Percentiles rank a stretch among this genome's conserved stretches.
Evolutionary conservation across 1,140 invertebrate genomes (phyloP).

Genomic region (Propsilocerus akamusi): DNA sequence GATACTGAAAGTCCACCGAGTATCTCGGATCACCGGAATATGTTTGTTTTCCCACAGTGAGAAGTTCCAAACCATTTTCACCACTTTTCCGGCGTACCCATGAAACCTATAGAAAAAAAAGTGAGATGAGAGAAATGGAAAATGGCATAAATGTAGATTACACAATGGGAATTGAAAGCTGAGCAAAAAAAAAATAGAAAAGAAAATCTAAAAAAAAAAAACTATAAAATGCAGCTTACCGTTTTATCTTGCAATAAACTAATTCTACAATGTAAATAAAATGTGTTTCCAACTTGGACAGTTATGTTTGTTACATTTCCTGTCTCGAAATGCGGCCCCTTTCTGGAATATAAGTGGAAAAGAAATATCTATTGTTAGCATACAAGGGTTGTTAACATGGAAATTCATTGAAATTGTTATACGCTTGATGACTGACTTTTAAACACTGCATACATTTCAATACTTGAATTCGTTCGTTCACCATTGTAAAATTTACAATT

Average conservation of each 20-base stretch:
- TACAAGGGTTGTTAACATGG: too few species aligned
- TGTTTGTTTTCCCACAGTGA: constrained; percentile 46
- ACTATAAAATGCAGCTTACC: constrained; percentile 31
- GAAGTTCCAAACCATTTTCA: constrained; percentile 36
- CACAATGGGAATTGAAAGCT: background rate
- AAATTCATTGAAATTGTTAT: too few species aligned
- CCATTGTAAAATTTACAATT: too few species aligned
- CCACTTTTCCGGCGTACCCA: constrained; percentile 45
- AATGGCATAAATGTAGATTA: background rate
- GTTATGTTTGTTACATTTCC: constrained; percentile 52
- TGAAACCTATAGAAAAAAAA: constrained; percentile 33
- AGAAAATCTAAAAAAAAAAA: background rate
- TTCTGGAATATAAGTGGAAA: too few species aligned
- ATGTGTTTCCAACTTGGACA: constrained; percentile 59
- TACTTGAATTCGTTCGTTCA: too few species aligned
- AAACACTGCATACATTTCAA: too few species aligned
- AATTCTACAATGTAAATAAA: constrained; percentile 63
- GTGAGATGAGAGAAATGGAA: background rate
- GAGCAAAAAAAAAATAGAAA: constrained; percentile 1
- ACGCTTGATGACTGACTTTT: too few species aligned
- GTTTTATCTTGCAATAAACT: constrained; percentile 71
- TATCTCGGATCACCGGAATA: constrained; percentile 56
- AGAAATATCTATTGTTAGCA: too few species aligned
- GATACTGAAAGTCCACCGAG: constrained; percentile 54
- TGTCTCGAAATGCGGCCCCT: constrained; percentile 49